A percentile compares a stretch with the other conserved stretches of the same genome.
Evolutionary conservation across 2,888 invertebrate genomes (phyloP).

Genomic region (Panopea generosa): DNA sequence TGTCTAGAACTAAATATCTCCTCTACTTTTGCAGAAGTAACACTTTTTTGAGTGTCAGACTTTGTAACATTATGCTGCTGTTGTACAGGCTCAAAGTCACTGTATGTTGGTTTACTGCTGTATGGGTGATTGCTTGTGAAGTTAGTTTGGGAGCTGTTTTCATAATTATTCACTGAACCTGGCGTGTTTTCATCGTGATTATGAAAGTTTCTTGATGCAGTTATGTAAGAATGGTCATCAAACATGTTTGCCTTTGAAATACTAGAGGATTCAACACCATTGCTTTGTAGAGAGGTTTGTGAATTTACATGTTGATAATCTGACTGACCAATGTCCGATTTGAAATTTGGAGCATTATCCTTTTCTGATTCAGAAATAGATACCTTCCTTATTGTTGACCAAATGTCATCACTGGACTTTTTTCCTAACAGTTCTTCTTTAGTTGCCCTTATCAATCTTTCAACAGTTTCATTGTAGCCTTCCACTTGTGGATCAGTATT

Average conservation of each 20-base stretch:
- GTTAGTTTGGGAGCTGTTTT: neutral
- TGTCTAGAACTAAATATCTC: constrained; percentile 58
- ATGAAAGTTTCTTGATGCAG: too few relatives aligned
- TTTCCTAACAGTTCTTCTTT: constrained; percentile 65
- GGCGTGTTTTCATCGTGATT: too few relatives aligned
- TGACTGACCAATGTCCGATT: neutral
- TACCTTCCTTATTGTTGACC: constrained; percentile 33
- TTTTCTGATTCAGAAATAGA: neutral
- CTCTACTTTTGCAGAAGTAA: constrained; percentile 42
- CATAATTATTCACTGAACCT: too few relatives aligned
- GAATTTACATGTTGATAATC: neutral
- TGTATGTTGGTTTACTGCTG: neutral
- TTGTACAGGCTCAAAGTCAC: constrained; percentile 25
- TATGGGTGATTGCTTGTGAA: neutral
- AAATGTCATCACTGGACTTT: constrained; percentile 59
- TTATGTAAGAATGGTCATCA: too few relatives aligned
- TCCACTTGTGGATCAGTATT: constrained; percentile 38
- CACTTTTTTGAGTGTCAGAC: constrained; percentile 21
- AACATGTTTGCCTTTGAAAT: too few relatives aligned
- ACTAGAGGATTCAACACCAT: too few relatives aligned
- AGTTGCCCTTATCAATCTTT: constrained; percentile 64
- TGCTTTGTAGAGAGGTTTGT: too few relatives aligned
- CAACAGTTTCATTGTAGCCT: constrained; percentile 68
- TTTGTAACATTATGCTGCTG: constrained; percentile 1
- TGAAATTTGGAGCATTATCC: neutral